phyloP scores from a whole-genome alignment of 2,113 vertebrate genomes.

The Brachyistius frenatus region DNA sequence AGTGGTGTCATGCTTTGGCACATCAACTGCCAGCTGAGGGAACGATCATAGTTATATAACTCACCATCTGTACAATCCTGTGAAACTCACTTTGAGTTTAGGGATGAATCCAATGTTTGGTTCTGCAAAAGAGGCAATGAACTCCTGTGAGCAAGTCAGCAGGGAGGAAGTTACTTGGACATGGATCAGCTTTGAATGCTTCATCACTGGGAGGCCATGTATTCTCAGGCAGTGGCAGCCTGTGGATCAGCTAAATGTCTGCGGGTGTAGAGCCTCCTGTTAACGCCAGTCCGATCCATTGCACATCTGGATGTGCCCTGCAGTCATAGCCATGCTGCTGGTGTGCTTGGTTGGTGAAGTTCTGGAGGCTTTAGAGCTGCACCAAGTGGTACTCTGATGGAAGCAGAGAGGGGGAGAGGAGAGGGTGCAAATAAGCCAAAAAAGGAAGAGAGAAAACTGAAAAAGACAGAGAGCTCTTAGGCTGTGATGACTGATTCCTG shows the following conservation, averaged over 20 bases:
- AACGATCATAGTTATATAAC: constrained; percentile 24
- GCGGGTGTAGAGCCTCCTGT: constrained; percentile 38
- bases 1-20: constrained; percentile 29
- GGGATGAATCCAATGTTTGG: constrained; percentile 6
- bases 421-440: background rate
- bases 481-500: constrained; percentile 38
- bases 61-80: constrained; percentile 33
- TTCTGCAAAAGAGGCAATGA: constrained; percentile 5
- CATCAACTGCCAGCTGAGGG: constrained; percentile 19
- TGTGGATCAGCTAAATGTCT: constrained; percentile 38
- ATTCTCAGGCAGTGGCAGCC: constrained; percentile 33
- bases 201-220: constrained; percentile 6
- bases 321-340: constrained; percentile 22
- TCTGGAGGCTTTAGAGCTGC: constrained; percentile 16
- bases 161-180: constrained; percentile 18
- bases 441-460: constrained; percentile 19
- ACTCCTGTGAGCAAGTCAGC: constrained; percentile 31
- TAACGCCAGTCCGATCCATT: constrained; percentile 8
- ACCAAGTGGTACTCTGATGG: background rate
- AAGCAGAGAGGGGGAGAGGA: background rate
- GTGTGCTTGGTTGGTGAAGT: constrained; percentile 8
- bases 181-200: constrained; percentile 18
- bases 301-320: constrained; percentile 58
- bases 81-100: constrained; percentile 1
- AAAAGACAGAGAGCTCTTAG: constrained; percentile 33